Evolutionary conservation across 2,888 invertebrate species (phyloP).

Genomic region (Halocaridina rubra): DNA sequence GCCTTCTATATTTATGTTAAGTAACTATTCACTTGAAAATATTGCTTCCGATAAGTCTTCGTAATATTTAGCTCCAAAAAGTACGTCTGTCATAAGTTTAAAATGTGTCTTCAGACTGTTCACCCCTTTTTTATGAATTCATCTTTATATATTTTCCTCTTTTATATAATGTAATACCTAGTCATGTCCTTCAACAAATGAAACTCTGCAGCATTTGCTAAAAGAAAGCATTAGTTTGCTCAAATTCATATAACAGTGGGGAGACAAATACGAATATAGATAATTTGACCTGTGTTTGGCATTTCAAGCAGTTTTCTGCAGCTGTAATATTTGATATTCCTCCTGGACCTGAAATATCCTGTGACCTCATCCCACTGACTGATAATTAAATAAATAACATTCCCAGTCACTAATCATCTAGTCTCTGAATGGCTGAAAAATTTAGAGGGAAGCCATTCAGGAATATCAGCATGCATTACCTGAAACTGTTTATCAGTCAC

Average conservation of each 20-base stretch:
- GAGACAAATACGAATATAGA: not conserved
- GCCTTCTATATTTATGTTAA: not conserved
- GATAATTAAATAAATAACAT: constrained; percentile 7
- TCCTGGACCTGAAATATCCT: not conserved
- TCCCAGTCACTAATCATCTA: not conserved
- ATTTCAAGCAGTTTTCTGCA: not conserved
- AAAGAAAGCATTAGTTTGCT: not conserved
- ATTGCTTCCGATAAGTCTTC: not conserved
- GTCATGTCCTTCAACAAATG: not conserved
- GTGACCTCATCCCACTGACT: not conserved
- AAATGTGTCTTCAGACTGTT: not conserved
- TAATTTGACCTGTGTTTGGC: not conserved
- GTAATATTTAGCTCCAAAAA: too few relatives aligned
- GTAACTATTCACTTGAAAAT: not conserved
- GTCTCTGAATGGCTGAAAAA: constrained; percentile 3
- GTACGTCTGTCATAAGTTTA: not conserved
- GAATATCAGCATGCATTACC: not conserved
- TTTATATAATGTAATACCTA: not conserved
- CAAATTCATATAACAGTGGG: constrained; percentile 13
- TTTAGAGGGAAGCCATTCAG: not conserved
- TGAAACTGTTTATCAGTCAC: too few relatives aligned
- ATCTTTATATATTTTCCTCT: too few relatives aligned
- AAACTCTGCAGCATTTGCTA: not conserved
- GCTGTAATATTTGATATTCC: not conserved
- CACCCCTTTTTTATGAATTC: not conserved